Base-by-base conservation (phyloP, 2,113 vertebrate species). In the Myxocyprinus asiaticus region DNA sequence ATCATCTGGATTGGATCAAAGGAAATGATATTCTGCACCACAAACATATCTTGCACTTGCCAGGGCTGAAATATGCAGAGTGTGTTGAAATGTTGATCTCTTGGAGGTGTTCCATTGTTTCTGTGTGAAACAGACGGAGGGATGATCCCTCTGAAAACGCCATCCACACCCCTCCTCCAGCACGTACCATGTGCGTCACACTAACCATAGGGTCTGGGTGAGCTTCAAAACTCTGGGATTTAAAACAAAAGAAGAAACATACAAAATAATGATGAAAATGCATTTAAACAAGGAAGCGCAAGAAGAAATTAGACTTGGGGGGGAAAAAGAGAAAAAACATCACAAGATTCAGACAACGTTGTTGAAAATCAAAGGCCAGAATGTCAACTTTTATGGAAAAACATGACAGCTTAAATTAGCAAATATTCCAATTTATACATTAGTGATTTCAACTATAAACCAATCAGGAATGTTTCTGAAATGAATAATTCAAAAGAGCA, bases 111-210 rank as follows among this genome's bases (percentile, higher is more conserved):
- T 95, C 94, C 77, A 94, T 79, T 0, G 95, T 96, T 89, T 96
- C 95, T 0, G 95, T 96, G 88, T 96, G 95, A 85, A 95, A 96
- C 59, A 96, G 94, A 61, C 94, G 95, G 81, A 96, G 93, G 63
- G 94, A 94, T 69, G 95, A 94, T 4, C 95, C 93, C 0, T 58
- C 83, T 14, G 95, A 93, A 9, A 95, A 96, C 5, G 95, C 94
- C 94, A 96, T 95, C 95, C 95, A 96, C 43, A 96, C 94, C 0
- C 95, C 95, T 0, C 94, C 95, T 64, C 95, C 95, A 0, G 95
- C 93, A 64, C 90, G 93, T 81, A 93, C 89, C 95, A 95, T 95
- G 85, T 95, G 95, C 0, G 92, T 93, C 75, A 96, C 93, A 0
- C 89, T 89, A 81, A 91, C 90, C 0, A 79, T 85, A 0, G 85